Evolutionary conservation across 2,113 vertebrate genomes (phyloP), one percentile per base, ranked within the genome.

Genomic region (Holacanthus passer): DNA sequence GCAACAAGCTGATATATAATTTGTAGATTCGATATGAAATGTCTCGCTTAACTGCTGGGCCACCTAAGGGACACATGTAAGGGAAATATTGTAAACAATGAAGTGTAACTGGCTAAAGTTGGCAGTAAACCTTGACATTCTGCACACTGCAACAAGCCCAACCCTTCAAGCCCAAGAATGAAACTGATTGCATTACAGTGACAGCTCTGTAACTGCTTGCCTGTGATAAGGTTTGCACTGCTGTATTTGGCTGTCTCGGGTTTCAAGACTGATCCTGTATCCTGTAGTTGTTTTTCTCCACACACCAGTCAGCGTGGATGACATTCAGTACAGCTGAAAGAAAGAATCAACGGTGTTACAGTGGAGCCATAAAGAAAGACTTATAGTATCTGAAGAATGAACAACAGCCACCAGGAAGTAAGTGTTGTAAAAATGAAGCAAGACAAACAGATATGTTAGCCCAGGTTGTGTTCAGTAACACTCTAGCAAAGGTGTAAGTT

Each of bases 351-450:
- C 31, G 6, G 4, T 24, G 29, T 41, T 27, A 58, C 27, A 32
- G 0, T 20, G 67, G 29, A 58, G 32, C 7, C 1, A 31, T 8
- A 60, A 59, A 63, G 47, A 68, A n/a, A 66, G 29, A 56, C 59
- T 35, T 43, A 1, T 6, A 17, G 19, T 7, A 29, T 24, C 68
- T 41, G 52, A 73, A 90, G 63, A 84, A 93, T 93, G 91, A 85
- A 32, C 48, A 12, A 55, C 74, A 47, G 63, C 22, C 58, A 80
- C 17, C 69, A 86, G 85, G 88, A 92, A 86, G 93, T 94, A 91
- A 94, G 93, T 93, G 64, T 58, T 81, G 55, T 58, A 73, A 83
- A 27, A 66, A 52, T 52, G 72, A 29, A n/a, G 50, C 13, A 37
- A 53, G n/a, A 16, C 41, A 53, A 79, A 66, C 73, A 70, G 22